These are phyloP conservation scores for Trachelus troglodyta DNA, from an alignment of 2,888 invertebrate genomes.

Conservation along the genomic window DNA sequence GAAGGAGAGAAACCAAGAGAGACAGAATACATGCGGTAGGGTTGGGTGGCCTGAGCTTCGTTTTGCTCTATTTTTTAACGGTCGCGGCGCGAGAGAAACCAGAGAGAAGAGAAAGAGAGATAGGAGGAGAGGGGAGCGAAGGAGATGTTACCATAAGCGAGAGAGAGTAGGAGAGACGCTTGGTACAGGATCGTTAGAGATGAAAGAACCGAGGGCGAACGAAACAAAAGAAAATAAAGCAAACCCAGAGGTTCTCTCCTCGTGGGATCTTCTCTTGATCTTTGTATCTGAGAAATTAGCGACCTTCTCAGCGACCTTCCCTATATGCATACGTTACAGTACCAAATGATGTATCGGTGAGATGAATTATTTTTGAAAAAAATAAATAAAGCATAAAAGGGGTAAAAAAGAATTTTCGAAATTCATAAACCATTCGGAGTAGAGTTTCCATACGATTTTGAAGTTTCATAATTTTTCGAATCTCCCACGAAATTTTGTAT, in stretches of 20 bases:
- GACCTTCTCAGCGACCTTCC: background rate
- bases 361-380: background rate
- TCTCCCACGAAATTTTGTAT: background rate
- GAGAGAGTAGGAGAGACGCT: conserved; percentile 3
- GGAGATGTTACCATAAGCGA: conserved; percentile 6
- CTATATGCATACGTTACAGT: background rate
- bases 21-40: conserved; percentile 10
- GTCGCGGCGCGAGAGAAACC: conserved; percentile 34
- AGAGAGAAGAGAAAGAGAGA: conserved; percentile 16
- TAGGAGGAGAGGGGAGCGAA: background rate
- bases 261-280: background rate
- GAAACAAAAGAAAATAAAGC: conserved; percentile 32
- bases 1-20: background rate
- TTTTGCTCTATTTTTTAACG: conserved; percentile 55
- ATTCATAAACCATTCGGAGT: background rate
- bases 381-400: background rate
- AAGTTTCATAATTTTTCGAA: background rate
- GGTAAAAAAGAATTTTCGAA: background rate
- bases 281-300: background rate
- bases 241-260: background rate
- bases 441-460: background rate
- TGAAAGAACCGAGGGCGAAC: conserved; percentile 30
- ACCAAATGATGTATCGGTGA: background rate
- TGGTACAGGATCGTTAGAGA: conserved; percentile 30
- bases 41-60: conserved; percentile 34